A percentile compares a stretch with the other conserved stretches of the same genome.
These are phyloP conservation scores for Philereme vetulata DNA, from an alignment of 2,888 invertebrate species.

Conservation along the genomic window DNA sequence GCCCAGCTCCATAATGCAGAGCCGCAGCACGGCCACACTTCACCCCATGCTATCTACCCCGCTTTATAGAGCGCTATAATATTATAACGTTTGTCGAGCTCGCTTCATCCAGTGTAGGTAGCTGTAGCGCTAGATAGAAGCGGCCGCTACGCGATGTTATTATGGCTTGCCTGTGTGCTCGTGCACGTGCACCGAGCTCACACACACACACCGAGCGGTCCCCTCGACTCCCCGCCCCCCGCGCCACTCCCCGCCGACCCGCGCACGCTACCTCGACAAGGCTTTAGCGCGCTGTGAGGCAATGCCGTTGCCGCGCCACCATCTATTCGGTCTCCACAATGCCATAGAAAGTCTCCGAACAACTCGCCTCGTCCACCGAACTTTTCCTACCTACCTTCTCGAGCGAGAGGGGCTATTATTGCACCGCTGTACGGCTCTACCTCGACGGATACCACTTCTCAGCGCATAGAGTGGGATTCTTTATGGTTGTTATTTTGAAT, in stretches of 20 bases:
- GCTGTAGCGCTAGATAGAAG: slow-evolving; percentile 73
- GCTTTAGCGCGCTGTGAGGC: slow-evolving; percentile 75
- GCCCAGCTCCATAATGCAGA: slow-evolving; percentile 59
- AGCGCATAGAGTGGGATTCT: slow-evolving; percentile 57
- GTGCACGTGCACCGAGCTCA: slow-evolving; percentile 50
- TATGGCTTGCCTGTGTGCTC: slow-evolving; percentile 64
- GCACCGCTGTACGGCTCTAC: slow-evolving; percentile 51
- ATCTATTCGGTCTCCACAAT: slow-evolving; percentile 80
- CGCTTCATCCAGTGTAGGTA: slow-evolving; percentile 63
- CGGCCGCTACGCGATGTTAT: slow-evolving; percentile 75
- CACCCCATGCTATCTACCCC: slow-evolving; percentile 70
- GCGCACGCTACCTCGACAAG: slow-evolving; percentile 65
- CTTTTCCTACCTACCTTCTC: slow-evolving; percentile 80
- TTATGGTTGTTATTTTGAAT: slow-evolving; percentile 73
- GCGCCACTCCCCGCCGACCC: slow-evolving; percentile 49
- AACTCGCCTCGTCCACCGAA: slow-evolving; percentile 76
- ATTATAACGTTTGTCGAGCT: slow-evolving; percentile 57
- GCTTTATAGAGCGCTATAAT: slow-evolving; percentile 66
- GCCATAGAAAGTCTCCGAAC: slow-evolving; percentile 82
- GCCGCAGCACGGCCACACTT: slow-evolving; percentile 42
- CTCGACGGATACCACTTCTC: slow-evolving; percentile 49
- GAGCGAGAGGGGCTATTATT: slow-evolving; percentile 64
- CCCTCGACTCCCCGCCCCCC: slow-evolving; percentile 41
- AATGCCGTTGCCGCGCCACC: slow-evolving; percentile 79
- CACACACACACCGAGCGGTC: slow-evolving; percentile 47